A percentile compares a stretch with the other conserved stretches of the same genome.
These are phyloP conservation scores for Rhineura floridana DNA, from an alignment of 2,113 vertebrate genomes.

Conservation along the genomic window DNA sequence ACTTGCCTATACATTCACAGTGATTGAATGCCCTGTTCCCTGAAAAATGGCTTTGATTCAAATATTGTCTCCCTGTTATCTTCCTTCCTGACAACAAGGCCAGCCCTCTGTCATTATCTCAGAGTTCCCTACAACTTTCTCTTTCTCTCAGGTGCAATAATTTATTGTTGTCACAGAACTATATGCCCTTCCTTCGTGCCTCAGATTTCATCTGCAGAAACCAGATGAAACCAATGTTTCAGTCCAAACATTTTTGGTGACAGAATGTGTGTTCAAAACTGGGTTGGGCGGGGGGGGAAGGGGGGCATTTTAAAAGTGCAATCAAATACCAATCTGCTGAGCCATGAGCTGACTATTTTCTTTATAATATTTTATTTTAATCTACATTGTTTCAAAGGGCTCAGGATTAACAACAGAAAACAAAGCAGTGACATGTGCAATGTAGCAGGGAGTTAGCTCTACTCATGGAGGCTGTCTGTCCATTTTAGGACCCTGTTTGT, in stretches of 20 bases:
- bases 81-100: constrained; percentile 45
- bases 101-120: constrained; percentile 45
- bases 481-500: no score
- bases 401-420: no score
- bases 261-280: not conserved
- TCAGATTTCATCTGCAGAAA: constrained; percentile 19
- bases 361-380: no score
- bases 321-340: no score
- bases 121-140: constrained; percentile 61
- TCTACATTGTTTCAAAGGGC: no score
- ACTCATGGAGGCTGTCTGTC: no score
- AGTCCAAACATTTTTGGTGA: not conserved
- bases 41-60: constrained; percentile 47
- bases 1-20: constrained; percentile 16
- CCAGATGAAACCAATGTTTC: not conserved
- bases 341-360: no score
- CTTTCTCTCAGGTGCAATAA: constrained; percentile 53
- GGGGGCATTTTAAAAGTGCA: no score
- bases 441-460: no score
- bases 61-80: constrained; percentile 42
- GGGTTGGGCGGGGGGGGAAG: not conserved
- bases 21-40: constrained; percentile 35
- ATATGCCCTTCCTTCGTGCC: constrained; percentile 39
- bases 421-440: no score
- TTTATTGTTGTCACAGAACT: constrained; percentile 59